phyloP scores from a whole-genome alignment of 2,888 invertebrate genomes.

The Tridacna crocea region DNA sequence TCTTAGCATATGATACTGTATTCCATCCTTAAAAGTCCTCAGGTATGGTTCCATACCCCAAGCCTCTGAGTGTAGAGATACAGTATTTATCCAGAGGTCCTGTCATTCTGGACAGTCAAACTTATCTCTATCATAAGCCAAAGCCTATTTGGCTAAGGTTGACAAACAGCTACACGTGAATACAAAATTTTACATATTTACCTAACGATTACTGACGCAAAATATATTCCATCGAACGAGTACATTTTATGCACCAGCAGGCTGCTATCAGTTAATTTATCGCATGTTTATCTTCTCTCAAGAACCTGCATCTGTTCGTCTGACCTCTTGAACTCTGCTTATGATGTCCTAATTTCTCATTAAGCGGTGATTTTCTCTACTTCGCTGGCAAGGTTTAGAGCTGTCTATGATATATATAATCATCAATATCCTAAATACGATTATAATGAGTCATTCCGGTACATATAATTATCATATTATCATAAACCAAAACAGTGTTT shows the following conservation, averaged over 20 bases:
- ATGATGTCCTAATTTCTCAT: background rate
- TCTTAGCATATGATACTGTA: too few relatives aligned
- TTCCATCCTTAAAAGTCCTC: too few relatives aligned
- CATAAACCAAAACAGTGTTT: slow-evolving; percentile 37
- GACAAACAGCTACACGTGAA: background rate
- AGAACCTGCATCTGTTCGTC: background rate
- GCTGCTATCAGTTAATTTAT: background rate
- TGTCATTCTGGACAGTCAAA: too few relatives aligned
- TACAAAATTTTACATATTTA: too few relatives aligned
- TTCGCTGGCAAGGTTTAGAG: too few relatives aligned
- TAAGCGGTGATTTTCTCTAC: too few relatives aligned
- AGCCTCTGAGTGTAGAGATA: too few relatives aligned
- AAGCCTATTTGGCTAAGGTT: background rate
- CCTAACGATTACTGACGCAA: too few relatives aligned
- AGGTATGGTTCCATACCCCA: too few relatives aligned
- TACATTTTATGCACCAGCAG: background rate
- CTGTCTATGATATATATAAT: too few relatives aligned
- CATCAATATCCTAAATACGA: background rate
- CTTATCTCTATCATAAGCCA: too few relatives aligned
- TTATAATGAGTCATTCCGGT: slow-evolving; percentile 31
- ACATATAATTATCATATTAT: slow-evolving; percentile 44
- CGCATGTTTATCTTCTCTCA: background rate
- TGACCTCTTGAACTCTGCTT: slow-evolving; percentile 2
- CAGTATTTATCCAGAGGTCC: too few relatives aligned
- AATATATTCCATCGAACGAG: background rate